Evolutionary conservation across 2,113 vertebrate species (phyloP).

Genomic region (Xiphophorus hellerii): DNA sequence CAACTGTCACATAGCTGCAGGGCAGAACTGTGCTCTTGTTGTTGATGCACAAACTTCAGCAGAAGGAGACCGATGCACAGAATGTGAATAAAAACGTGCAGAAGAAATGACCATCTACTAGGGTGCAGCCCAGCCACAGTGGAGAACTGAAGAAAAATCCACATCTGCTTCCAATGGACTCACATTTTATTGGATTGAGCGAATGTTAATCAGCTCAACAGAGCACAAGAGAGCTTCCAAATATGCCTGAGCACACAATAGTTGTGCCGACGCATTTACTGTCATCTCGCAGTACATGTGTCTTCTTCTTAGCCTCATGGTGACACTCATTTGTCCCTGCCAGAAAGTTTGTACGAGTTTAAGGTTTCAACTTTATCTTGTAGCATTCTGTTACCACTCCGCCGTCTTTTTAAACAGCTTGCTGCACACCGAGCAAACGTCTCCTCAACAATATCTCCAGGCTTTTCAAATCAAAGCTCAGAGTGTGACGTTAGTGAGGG

Average conservation of each 20-base stretch:
- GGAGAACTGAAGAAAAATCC: conserved; percentile 25
- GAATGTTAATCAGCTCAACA: conserved; percentile 18
- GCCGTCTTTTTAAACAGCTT: neutral
- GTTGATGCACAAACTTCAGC: conserved; percentile 23
- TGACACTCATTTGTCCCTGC: too few relatives aligned
- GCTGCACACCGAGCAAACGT: conserved; percentile 41
- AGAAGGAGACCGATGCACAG: conserved; percentile 17
- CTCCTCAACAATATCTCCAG: conserved; percentile 4
- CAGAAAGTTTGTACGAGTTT: neutral
- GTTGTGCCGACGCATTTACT: neutral
- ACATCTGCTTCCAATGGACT: conserved; percentile 70
- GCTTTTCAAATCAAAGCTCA: neutral
- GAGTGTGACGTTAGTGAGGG: neutral
- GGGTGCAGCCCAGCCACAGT: conserved; percentile 8
- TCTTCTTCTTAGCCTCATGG: too few relatives aligned
- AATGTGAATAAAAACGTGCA: conserved; percentile 12
- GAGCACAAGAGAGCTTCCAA: neutral
- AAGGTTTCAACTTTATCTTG: conserved; percentile 31
- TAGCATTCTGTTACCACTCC: conserved; percentile 43
- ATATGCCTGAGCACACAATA: neutral
- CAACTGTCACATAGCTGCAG: conserved; percentile 50
- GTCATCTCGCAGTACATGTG: too few relatives aligned
- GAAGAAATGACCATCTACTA: conserved; percentile 21
- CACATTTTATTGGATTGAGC: conserved; percentile 49
- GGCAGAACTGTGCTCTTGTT: conserved; percentile 48